Conservation (phyloP, 2,113 vertebrate genomes). For the Sebastes fasciatus region DNA sequence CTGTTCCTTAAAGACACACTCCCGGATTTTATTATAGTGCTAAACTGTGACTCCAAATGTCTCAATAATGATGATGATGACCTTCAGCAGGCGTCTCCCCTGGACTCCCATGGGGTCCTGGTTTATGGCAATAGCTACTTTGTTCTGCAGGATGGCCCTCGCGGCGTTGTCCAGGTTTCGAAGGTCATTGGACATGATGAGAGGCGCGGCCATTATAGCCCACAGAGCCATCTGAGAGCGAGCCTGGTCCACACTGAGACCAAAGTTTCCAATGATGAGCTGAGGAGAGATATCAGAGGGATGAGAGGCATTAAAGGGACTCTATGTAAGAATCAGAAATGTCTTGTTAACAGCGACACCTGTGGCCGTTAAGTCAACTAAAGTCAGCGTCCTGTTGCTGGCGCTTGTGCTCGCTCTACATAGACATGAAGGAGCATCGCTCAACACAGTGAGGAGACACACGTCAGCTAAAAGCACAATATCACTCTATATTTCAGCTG, state of each 20-base stretch:
- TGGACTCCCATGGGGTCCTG: constrained; percentile 91
- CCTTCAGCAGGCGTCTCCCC: constrained; percentile 88
- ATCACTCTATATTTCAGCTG: no score
- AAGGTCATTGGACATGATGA: constrained; percentile 93
- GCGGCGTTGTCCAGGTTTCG: constrained; percentile 81
- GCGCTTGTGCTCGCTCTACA: no score
- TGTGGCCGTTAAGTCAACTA: no score
- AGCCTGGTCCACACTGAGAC: constrained; percentile 90
- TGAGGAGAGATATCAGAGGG: constrained; percentile 56
- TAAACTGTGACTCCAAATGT: background rate
- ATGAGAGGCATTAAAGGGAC: background rate
- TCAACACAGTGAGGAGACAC: no score
- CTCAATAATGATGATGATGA: constrained; percentile 44
- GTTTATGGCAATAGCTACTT: constrained; percentile 87
- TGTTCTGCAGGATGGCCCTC: constrained; percentile 88
- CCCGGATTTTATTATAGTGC: background rate
- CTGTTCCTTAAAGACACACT: background rate
- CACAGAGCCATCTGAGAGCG: constrained; percentile 92
- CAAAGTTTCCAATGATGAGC: constrained; percentile 92
- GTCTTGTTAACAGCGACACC: no score
- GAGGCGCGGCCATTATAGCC: constrained; percentile 90
- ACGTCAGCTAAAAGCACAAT: no score
- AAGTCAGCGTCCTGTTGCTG: no score
- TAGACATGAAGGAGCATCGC: no score
- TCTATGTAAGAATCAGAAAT: no score